phyloP scores from a whole-genome alignment of 53 echinoderm and acorn worm genomes.

The Apostichopus leukothele region DNA sequence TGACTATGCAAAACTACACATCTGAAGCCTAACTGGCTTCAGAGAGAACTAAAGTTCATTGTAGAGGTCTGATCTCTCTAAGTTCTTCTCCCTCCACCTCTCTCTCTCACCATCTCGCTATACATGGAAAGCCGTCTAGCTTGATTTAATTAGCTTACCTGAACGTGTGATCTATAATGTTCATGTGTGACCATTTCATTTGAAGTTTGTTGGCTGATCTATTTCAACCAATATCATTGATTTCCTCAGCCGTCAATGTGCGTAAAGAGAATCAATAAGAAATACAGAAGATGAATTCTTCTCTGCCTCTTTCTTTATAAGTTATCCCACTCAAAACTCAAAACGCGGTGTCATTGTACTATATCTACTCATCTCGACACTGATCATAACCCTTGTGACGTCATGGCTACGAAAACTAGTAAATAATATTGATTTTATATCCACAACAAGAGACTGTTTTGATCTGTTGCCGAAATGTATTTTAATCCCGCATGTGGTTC shows the following conservation, averaged over 20 bases:
- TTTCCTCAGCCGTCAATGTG: not conserved
- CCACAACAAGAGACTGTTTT: not conserved
- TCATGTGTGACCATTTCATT: not conserved
- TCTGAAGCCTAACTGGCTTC: too few species aligned
- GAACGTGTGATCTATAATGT: not conserved
- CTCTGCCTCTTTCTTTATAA: not conserved
- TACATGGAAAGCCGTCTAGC: not conserved
- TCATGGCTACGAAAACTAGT: not conserved
- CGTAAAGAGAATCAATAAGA: not conserved
- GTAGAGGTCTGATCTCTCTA: too few species aligned
- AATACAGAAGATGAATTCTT: not conserved
- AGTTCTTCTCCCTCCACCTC: not conserved
- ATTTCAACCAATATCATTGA: not conserved
- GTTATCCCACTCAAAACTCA: too few species aligned
- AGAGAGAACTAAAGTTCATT: too few species aligned
- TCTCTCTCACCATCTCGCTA: not conserved
- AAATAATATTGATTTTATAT: conserved; percentile 1
- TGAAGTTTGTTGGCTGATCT: not conserved
- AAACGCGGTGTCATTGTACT: not conserved
- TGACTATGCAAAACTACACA: too few species aligned
- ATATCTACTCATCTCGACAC: not conserved
- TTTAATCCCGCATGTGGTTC: not conserved
- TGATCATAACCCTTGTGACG: conserved; percentile 9
- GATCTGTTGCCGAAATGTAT: not conserved
- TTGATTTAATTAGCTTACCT: not conserved